phyloP scores from a whole-genome alignment of 2,113 vertebrate genomes.

The Lanius collurio region DNA sequence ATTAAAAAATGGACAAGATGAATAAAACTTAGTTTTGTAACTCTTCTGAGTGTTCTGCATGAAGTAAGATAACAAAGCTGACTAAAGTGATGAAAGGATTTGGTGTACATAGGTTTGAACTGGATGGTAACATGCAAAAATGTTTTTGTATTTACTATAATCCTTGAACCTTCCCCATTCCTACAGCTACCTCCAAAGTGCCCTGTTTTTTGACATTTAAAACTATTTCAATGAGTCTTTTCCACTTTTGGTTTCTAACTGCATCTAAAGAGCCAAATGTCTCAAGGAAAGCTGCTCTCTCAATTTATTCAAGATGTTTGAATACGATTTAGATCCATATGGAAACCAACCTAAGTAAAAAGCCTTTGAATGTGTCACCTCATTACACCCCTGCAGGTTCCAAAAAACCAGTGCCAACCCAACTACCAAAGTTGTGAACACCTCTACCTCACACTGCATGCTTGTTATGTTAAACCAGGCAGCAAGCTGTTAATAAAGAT shows the following conservation, averaged over 20 bases:
- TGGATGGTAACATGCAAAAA: not conserved
- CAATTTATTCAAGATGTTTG: constrained; percentile 26
- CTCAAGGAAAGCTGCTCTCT: not conserved
- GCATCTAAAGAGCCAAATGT: not conserved
- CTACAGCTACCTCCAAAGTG: not conserved
- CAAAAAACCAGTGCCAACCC: not conserved
- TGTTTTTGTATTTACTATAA: not conserved
- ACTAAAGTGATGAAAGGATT: not conserved
- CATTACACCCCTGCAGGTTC: not conserved
- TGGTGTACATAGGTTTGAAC: not conserved
- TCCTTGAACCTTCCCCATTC: not conserved
- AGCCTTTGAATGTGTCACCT: constrained; percentile 9
- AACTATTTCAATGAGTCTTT: not conserved
- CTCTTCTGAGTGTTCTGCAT: not conserved
- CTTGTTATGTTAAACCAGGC: not conserved
- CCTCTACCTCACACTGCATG: not conserved
- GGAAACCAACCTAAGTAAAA: not conserved
- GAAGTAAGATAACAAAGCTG: not conserved
- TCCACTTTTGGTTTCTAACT: not conserved
- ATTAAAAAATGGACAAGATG: not conserved
- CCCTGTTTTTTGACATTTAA: not conserved
- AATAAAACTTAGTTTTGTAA: not conserved
- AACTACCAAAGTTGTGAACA: not conserved
- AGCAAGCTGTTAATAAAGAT: not conserved
- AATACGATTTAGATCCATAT: not conserved